Conservation (phyloP, 2,888 invertebrate genomes). For the Neuroscelio doddi region DNA sequence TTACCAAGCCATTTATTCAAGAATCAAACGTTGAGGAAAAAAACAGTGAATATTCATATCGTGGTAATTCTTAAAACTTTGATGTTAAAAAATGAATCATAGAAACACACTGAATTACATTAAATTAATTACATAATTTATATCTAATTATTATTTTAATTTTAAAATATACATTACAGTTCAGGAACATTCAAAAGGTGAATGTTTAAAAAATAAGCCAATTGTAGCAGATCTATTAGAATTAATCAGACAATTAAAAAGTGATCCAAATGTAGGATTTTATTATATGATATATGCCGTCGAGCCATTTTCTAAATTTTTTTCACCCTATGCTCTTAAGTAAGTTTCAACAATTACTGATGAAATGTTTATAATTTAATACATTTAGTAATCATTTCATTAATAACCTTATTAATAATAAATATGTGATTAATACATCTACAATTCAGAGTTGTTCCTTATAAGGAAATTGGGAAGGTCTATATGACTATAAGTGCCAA, state of each 20-base stretch:
- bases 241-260: slow-evolving; percentile 74
- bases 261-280: slow-evolving; percentile 74
- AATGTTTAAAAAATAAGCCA: slow-evolving; percentile 34
- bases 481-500: slow-evolving; percentile 87
- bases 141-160: slow-evolving; percentile 11
- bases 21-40: slow-evolving; percentile 13
- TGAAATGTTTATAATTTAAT: too few species aligned
- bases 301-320: slow-evolving; percentile 81
- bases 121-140: not conserved
- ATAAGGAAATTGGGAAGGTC: slow-evolving; percentile 79
- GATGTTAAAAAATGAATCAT: too few species aligned
- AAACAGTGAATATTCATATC: slow-evolving; percentile 20
- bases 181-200: slow-evolving; percentile 29
- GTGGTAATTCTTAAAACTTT: not conserved
- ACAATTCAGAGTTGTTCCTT: slow-evolving; percentile 83
- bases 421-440: too few species aligned
- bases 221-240: slow-evolving; percentile 71
- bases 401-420: too few species aligned
- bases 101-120: not conserved
- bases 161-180: slow-evolving; percentile 7
- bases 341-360: too few species aligned
- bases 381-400: too few species aligned
- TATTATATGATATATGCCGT: slow-evolving; percentile 85
- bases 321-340: slow-evolving; percentile 84
- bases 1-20: slow-evolving; percentile 53